A percentile compares a stretch with the other conserved stretches of the same genome.
Evolutionary conservation across 2,888 invertebrate genomes (phyloP).

Genomic region (Clepsis dumicolana): DNA sequence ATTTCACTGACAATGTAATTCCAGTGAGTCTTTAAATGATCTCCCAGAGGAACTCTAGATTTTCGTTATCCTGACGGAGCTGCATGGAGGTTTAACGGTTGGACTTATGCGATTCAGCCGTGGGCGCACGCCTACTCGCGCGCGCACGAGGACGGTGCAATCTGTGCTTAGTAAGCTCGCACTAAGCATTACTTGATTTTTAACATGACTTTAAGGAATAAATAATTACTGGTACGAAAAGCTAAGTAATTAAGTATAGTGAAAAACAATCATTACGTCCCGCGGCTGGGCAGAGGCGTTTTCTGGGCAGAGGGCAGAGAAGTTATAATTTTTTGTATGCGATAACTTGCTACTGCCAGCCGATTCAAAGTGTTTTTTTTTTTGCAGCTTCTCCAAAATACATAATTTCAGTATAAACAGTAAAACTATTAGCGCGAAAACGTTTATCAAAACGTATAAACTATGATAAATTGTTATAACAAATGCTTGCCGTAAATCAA

Average conservation of each 20-base stretch:
- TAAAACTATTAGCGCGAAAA: background rate
- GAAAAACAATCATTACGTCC: background rate
- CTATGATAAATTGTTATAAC: background rate
- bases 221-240: too few species aligned
- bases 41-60: conserved; percentile 10
- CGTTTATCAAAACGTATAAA: background rate
- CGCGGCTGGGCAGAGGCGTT: background rate
- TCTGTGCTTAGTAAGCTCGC: background rate
- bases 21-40: background rate
- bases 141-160: background rate
- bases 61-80: conserved; percentile 16
- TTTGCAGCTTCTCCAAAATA: background rate
- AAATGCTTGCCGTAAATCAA: background rate
- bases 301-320: background rate
- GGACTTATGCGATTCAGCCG: background rate
- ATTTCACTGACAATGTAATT: background rate
- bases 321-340: too few species aligned
- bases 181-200: background rate
- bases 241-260: too few species aligned
- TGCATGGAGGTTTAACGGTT: background rate
- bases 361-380: background rate
- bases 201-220: background rate
- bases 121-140: conserved; percentile 8
- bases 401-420: background rate
- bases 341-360: too few species aligned